A percentile compares a stretch with the other conserved stretches of the same genome.
These are phyloP conservation scores for Paguma larvata DNA, from an alignment of 2,797 vertebrate species.

Conservation along the genomic window DNA sequence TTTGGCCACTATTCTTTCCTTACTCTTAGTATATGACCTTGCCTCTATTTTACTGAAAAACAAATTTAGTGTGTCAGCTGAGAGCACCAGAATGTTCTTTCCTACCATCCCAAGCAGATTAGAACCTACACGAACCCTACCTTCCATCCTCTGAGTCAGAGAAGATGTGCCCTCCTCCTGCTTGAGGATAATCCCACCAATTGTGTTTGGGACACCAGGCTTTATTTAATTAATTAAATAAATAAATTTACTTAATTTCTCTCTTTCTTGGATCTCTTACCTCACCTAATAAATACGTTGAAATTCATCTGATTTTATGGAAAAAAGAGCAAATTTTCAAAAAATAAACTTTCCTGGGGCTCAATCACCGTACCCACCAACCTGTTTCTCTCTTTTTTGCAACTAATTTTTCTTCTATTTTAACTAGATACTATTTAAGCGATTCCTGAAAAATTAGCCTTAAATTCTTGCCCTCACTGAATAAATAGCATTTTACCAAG, in stretches of 20 bases:
- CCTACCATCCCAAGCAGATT: not conserved
- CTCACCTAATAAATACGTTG: not conserved
- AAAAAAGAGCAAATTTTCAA: not conserved
- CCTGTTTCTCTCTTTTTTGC: not conserved
- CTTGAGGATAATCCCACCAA: not conserved
- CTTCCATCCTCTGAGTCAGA: not conserved
- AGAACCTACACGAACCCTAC: not conserved
- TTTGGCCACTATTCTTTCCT: not conserved
- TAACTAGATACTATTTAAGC: not conserved
- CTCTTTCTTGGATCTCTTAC: not conserved
- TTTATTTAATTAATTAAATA: not conserved
- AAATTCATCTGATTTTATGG: not conserved
- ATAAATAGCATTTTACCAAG: not conserved
- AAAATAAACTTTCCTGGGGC: not conserved
- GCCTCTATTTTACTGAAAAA: not conserved
- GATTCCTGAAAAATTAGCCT: not conserved
- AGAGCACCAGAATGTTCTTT: not conserved
- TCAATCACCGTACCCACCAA: not conserved
- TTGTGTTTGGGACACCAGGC: not conserved
- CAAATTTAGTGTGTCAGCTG: not conserved
- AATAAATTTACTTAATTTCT: not conserved
- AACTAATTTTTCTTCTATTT: not conserved
- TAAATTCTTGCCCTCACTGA: not conserved
- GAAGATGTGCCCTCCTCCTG: not conserved
- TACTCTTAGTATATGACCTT: not conserved